phyloP scores from a whole-genome alignment of 2,797 vertebrate genomes.

The Enteromius fasciolatus region DNA sequence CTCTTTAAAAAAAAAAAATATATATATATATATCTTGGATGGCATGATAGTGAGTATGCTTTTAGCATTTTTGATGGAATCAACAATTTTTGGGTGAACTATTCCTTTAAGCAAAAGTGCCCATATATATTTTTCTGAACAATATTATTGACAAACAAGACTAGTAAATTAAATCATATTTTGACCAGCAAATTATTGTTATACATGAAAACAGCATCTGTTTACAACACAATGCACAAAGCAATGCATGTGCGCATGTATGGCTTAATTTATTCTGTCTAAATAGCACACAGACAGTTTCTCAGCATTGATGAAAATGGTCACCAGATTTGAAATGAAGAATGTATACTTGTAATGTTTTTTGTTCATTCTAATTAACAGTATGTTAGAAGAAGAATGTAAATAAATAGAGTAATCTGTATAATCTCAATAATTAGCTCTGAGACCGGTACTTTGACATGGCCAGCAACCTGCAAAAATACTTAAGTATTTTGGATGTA shows the following conservation, averaged over 20 bases:
- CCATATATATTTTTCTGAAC: neutral
- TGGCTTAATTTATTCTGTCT: neutral
- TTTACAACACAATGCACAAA: neutral
- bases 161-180: neutral
- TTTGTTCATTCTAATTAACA: neutral
- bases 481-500: neutral
- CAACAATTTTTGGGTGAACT: too few relatives aligned
- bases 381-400: too few relatives aligned
- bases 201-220: neutral
- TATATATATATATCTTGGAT: too few relatives aligned
- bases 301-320: neutral
- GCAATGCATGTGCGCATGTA: neutral
- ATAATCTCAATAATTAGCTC: conserved; percentile 83
- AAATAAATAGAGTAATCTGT: conserved; percentile 72
- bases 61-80: too few relatives aligned
- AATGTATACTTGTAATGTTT: conserved; percentile 28
- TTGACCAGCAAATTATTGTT: conserved; percentile 3
- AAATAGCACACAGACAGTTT: neutral
- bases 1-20: too few relatives aligned
- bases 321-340: conserved; percentile 41
- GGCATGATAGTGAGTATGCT: too few relatives aligned
- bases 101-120: neutral
- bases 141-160: neutral
- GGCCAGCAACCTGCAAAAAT: conserved; percentile 66
- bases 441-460: conserved; percentile 71